Conservation (phyloP, 2,797 vertebrate species). For the Onychomys leucogaster region DNA sequence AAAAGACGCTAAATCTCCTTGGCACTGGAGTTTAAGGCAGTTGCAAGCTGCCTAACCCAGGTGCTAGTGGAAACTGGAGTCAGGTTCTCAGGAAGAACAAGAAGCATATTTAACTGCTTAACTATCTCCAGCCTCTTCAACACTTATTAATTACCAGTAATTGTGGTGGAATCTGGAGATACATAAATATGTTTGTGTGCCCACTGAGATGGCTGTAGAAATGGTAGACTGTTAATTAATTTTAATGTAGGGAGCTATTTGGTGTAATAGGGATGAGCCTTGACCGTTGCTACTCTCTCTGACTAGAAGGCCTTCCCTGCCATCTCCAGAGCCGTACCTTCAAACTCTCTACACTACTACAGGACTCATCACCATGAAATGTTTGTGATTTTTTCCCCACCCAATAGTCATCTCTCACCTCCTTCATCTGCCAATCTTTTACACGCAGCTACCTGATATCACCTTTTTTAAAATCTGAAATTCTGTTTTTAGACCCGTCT, state of each 20-base stretch:
- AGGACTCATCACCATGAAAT: background rate
- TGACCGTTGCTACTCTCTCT: background rate
- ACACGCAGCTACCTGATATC: background rate
- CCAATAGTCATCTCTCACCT: background rate
- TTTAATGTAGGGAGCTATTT: background rate
- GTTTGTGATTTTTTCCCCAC: background rate
- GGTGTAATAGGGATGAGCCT: background rate
- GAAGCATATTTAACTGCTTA: background rate
- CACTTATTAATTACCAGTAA: conserved; percentile 36
- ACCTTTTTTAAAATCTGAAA: conserved; percentile 5
- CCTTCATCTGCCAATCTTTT: background rate
- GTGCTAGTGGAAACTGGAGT: background rate
- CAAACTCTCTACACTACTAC: background rate
- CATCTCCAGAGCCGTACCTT: background rate
- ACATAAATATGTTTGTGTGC: background rate
- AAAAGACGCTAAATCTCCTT: background rate
- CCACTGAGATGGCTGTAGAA: background rate
- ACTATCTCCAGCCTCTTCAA: background rate
- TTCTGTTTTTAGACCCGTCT: background rate
- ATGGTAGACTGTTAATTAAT: conserved; percentile 34
- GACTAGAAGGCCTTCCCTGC: background rate
- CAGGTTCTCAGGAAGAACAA: background rate
- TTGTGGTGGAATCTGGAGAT: background rate
- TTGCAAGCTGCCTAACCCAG: too few species aligned
- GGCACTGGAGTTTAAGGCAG: background rate